These are phyloP conservation scores for Paedocypris sp. DNA, from an alignment of 2,113 vertebrate species.

Conservation along the genomic window DNA sequence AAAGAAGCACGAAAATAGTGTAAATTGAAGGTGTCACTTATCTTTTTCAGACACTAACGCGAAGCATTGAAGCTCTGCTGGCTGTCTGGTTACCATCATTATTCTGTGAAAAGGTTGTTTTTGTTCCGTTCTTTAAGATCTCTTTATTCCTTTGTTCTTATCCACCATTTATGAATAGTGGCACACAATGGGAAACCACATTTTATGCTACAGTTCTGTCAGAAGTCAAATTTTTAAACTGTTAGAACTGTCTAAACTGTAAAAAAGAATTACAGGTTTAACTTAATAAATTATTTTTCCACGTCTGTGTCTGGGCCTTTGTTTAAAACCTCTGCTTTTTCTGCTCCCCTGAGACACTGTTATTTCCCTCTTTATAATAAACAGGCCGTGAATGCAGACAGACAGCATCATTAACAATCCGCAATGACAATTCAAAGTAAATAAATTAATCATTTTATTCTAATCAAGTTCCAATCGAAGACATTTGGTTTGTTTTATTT, in stretches of 20 bases:
- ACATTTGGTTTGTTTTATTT: conserved; percentile 40
- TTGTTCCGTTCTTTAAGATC: neutral
- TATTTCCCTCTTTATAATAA: conserved; percentile 30
- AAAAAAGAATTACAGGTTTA: neutral
- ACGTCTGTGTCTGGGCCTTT: too few species aligned
- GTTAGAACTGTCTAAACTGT: neutral
- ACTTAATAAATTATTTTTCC: too few species aligned
- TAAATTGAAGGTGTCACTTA: too few species aligned
- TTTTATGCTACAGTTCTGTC: neutral
- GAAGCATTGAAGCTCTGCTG: neutral
- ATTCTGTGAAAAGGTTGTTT: conserved; percentile 2
- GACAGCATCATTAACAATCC: conserved; percentile 44
- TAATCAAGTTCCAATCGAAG: conserved; percentile 39
- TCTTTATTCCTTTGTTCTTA: neutral
- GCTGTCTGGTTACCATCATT: neutral
- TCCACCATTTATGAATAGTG: conserved; percentile 6
- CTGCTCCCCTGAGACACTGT: too few species aligned
- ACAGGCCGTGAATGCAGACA: conserved; percentile 24
- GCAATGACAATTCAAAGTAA: conserved; percentile 36
- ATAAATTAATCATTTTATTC: conserved; percentile 50
- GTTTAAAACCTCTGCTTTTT: too few species aligned
- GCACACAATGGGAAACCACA: conserved; percentile 12
- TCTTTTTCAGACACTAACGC: neutral
- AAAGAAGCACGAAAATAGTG: neutral
- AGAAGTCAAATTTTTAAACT: conserved; percentile 3